phyloP scores from a whole-genome alignment of 37 sponge, comb jelly and placozoan genomes.

The Cladorhizidae sp. region DNA sequence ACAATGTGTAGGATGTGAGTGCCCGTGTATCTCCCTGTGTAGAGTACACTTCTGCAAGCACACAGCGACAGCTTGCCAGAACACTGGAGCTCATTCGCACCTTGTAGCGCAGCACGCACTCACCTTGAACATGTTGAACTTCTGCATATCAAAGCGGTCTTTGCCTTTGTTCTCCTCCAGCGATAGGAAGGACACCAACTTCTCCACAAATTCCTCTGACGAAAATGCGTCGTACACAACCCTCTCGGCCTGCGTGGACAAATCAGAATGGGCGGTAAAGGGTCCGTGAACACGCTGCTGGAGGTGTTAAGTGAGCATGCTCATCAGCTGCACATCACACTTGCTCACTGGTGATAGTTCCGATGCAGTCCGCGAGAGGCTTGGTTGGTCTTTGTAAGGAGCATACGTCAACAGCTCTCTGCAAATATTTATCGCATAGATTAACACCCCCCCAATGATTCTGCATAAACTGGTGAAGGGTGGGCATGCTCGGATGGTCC shows the following conservation, averaged over 20 bases:
- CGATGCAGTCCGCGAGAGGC: conserved; percentile 22
- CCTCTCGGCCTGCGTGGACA: conserved; percentile 48
- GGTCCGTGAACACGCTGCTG: no score
- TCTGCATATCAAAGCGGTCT: conserved; percentile 50
- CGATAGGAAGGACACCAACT: conserved; percentile 68
- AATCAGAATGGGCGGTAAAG: no score
- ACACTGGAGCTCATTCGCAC: neutral
- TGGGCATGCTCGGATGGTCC: no score
- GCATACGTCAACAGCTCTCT: conserved; percentile 46
- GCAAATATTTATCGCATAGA: no score
- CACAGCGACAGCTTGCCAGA: no score
- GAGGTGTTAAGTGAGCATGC: no score
- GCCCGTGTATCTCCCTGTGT: no score
- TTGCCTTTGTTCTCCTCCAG: conserved; percentile 80
- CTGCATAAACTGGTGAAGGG: no score
- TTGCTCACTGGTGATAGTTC: conserved; percentile 47
- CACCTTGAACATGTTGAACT: conserved; percentile 55
- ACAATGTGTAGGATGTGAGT: no score
- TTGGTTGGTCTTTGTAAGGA: conserved; percentile 54
- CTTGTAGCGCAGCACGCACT: neutral
- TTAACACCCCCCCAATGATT: no score
- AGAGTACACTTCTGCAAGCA: no score
- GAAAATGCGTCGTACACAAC: conserved; percentile 60
- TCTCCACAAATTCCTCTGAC: conserved; percentile 67
- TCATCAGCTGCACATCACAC: no score